Evolutionary conservation across 2,888 invertebrate genomes (phyloP).

Genomic region (Calliopum simillimum): DNA sequence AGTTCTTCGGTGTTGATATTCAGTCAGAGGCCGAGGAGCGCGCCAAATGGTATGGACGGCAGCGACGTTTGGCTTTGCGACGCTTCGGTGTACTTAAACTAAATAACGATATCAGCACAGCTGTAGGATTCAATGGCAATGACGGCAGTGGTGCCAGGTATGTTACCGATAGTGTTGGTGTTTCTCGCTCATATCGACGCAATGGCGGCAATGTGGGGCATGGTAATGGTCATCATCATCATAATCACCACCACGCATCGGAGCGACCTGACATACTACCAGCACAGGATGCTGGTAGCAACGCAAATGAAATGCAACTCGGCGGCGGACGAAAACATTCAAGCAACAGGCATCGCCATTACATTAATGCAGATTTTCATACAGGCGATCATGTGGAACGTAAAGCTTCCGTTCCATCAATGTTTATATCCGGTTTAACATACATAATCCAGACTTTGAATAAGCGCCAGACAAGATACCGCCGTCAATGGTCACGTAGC

Average conservation of each 20-base stretch:
- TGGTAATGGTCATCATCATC: constrained; percentile 44
- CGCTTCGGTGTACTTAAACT: constrained; percentile 56
- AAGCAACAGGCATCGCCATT: constrained; percentile 28
- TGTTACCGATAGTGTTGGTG: neutral
- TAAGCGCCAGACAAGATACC: constrained; percentile 58
- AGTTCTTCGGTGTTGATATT: constrained; percentile 65
- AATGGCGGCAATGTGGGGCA: constrained; percentile 38
- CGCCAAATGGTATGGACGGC: constrained; percentile 63
- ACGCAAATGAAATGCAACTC: constrained; percentile 42
- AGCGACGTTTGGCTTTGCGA: constrained; percentile 63
- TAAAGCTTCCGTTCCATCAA: constrained; percentile 63
- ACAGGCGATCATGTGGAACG: constrained; percentile 65
- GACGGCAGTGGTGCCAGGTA: neutral
- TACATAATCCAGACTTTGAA: constrained; percentile 71
- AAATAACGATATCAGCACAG: constrained; percentile 19
- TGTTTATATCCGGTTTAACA: constrained; percentile 62
- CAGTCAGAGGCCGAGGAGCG: constrained; percentile 62
- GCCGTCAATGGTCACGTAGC: constrained; percentile 77
- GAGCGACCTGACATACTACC: constrained; percentile 67
- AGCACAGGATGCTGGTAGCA: constrained; percentile 55
- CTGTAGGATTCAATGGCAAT: neutral
- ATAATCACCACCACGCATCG: constrained; percentile 45
- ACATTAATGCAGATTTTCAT: constrained; percentile 50
- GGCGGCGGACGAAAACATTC: constrained; percentile 31
- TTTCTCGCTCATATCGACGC: constrained; percentile 25